Evolutionary conservation across 2,113 vertebrate species (phyloP).

Genomic region (Xenus cinereus): DNA sequence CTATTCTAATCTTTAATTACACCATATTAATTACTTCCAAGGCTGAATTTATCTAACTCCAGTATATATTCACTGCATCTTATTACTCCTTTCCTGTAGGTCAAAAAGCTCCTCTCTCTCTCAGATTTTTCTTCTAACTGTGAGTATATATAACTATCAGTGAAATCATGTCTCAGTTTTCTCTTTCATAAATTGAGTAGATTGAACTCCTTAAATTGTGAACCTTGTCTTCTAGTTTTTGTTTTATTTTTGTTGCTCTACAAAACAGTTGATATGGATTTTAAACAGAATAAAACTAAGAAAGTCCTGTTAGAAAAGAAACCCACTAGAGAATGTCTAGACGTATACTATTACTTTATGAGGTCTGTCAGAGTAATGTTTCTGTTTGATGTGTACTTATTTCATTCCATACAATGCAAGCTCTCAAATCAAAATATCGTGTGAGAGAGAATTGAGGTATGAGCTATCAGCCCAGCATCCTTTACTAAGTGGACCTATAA

Average conservation of each 20-base stretch:
- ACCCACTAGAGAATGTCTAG: neutral
- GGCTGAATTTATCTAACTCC: neutral
- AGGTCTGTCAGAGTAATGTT: neutral
- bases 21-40: neutral
- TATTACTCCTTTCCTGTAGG: neutral
- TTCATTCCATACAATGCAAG: neutral
- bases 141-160: neutral
- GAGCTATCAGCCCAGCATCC: neutral
- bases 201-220: neutral
- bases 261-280: neutral
- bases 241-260: neutral
- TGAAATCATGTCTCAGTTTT: neutral
- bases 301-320: neutral
- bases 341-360: neutral
- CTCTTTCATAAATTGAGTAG: neutral
- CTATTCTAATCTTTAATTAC: neutral
- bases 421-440: neutral
- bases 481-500: neutral
- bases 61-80: neutral
- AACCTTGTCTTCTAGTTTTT: neutral
- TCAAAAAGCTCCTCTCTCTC: neutral
- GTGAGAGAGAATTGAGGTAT: neutral
- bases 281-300: neutral
- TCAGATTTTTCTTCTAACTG: neutral
- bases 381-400: neutral